Percentiles rank a stretch among this genome's conserved stretches.
Conservation (phyloP, 2,113 vertebrate species). For the Hypanus sabinus region DNA sequence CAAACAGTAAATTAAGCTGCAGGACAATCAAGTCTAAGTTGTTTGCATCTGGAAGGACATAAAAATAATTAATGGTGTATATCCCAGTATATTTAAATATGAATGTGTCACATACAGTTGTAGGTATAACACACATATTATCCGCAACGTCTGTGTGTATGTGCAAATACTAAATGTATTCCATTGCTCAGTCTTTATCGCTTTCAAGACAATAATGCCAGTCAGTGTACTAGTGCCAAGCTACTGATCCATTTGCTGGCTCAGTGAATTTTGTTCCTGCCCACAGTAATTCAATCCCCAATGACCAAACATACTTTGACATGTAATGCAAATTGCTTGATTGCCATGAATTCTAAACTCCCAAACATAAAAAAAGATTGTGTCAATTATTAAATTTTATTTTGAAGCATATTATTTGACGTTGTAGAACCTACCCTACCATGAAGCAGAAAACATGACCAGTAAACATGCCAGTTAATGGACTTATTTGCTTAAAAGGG, state of each 20-base stretch:
- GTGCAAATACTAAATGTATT: conserved; percentile 45
- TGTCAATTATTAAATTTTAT: background rate
- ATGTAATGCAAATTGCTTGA: background rate
- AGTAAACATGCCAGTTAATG: conserved; percentile 20
- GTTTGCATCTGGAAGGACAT: background rate
- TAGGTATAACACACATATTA: conserved; percentile 53
- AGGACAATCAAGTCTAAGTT: background rate
- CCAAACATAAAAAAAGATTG: background rate
- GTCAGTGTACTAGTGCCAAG: conserved; percentile 5
- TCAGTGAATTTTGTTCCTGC: background rate
- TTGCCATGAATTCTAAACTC: background rate
- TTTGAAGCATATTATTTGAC: background rate
- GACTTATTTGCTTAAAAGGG: background rate
- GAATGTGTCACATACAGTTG: conserved; percentile 49
- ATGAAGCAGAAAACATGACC: too few relatives aligned
- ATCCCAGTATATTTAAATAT: conserved; percentile 54
- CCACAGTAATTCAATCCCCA: background rate
- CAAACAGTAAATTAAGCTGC: conserved; percentile 9
- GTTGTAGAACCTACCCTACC: background rate
- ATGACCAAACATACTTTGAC: background rate
- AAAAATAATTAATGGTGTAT: conserved; percentile 6
- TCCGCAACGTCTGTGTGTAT: conserved; percentile 46
- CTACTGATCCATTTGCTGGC: background rate
- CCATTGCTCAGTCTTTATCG: conserved; percentile 38
- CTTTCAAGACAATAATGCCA: conserved; percentile 27